Evolutionary conservation across 2,797 vertebrate genomes (phyloP).

Genomic region (Pristis pectinata): DNA sequence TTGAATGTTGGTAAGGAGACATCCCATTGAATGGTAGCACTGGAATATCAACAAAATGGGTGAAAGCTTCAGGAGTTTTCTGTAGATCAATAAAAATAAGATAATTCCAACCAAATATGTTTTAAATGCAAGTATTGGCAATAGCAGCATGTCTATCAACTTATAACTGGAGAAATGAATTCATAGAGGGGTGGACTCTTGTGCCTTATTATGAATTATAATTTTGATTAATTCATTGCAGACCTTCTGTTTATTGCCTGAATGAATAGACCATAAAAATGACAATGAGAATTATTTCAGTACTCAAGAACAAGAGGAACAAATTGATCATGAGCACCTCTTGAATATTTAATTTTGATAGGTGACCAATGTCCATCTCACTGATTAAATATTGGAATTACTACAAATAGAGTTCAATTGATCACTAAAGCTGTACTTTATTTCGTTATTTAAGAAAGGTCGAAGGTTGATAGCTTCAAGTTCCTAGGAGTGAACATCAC

Average conservation of each 20-base stretch:
- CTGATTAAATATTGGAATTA: not conserved
- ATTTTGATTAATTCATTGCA: not conserved
- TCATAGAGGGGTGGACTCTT: not conserved
- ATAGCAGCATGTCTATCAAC: conserved; percentile 14
- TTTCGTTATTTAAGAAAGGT: not conserved
- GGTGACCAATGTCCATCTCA: not conserved
- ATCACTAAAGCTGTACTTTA: not conserved
- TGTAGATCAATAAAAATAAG: not conserved
- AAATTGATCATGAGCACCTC: not conserved
- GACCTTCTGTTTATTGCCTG: not conserved
- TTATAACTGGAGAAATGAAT: conserved; percentile 15
- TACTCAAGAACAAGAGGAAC: not conserved
- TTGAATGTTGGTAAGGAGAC: not conserved
- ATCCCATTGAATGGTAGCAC: not conserved
- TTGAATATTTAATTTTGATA: not conserved
- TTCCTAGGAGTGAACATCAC: too few relatives aligned
- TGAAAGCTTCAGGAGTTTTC: not conserved
- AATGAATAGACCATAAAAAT: not conserved
- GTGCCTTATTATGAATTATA: not conserved
- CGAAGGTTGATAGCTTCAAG: too few relatives aligned
- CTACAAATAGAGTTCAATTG: not conserved
- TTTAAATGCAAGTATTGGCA: not conserved
- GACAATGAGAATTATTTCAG: not conserved
- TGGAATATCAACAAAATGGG: not conserved
- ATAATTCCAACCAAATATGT: not conserved